A percentile compares a stretch with the other conserved stretches of the same genome.
Conservation (phyloP, 2,113 vertebrate species). For the Xenus cinereus region DNA sequence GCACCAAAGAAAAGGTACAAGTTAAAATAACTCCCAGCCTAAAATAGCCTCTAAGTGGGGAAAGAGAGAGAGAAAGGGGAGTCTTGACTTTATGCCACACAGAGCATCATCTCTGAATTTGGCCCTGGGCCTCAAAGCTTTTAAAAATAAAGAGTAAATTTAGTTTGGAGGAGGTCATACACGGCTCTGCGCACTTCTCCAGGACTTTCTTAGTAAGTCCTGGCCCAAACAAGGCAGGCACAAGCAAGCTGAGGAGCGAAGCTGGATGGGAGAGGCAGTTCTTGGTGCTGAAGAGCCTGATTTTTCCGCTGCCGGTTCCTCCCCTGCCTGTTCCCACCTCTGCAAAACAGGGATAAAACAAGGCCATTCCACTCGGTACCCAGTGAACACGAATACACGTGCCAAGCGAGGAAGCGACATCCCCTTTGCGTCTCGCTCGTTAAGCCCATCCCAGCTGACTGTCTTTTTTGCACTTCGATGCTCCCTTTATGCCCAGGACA, state of each 20-base stretch:
- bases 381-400: accelerated
- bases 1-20: constrained; percentile 8
- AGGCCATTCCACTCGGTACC: accelerated
- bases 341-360: neutral
- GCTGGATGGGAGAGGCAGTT: neutral
- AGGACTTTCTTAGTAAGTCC: neutral
- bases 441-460: neutral
- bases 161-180: neutral
- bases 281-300: neutral
- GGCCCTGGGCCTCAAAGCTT: constrained; percentile 27
- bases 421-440: accelerated
- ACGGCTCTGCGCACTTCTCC: neutral
- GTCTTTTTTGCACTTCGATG: neutral
- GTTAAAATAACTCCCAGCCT: constrained; percentile 8
- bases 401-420: accelerated
- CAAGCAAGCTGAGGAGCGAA: accelerated
- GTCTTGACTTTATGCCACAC: neutral
- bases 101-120: neutral
- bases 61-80: neutral
- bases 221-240: neutral
- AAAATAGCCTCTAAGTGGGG: neutral
- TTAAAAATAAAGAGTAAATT: neutral
- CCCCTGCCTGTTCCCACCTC: neutral
- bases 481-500: neutral
- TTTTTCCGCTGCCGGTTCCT: neutral